Conservation (phyloP, 2,888 invertebrate genomes). For the Acanthoscelides obtectus region DNA sequence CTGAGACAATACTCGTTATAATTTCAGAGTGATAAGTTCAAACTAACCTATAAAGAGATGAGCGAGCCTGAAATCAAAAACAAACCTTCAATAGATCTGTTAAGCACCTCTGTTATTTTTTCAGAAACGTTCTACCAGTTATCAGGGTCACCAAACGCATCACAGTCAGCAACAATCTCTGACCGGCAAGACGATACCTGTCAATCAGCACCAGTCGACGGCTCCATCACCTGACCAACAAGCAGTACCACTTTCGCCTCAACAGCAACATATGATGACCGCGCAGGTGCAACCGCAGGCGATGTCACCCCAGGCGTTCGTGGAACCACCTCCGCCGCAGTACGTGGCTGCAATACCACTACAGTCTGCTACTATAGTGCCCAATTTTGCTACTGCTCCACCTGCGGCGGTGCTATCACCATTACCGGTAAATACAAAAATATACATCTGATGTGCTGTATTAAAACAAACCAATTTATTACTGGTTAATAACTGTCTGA, state of each 20-base stretch:
- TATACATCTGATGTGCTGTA: constrained; percentile 36
- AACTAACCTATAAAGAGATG: too few species aligned
- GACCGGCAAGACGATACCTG: constrained; percentile 1
- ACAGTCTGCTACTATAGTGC: constrained; percentile 50
- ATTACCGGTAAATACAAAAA: constrained; percentile 41
- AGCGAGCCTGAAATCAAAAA: too few species aligned
- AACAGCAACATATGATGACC: constrained; percentile 22
- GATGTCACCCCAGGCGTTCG: constrained; percentile 28
- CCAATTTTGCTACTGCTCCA: constrained; percentile 44
- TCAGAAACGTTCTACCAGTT: constrained; percentile 40
- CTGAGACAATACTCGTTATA: too few species aligned
- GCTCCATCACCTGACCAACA: constrained; percentile 14
- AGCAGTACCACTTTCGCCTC: constrained; percentile 12
- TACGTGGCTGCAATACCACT: constrained; percentile 56
- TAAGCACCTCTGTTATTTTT: constrained; percentile 16
- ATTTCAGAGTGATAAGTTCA: too few species aligned
- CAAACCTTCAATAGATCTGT: too few species aligned
- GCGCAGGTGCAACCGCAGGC: constrained; percentile 21
- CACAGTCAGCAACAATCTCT: background rate
- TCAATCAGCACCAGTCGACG: constrained; percentile 12
- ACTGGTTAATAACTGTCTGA: constrained; percentile 3
- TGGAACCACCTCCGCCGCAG: constrained; percentile 42
- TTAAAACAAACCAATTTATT: too few species aligned
- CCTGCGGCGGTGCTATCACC: constrained; percentile 44
- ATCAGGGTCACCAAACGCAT: constrained; percentile 7